These are phyloP conservation scores for Charaxes varanes DNA, from an alignment of 1,140 invertebrate species.

Conservation along the genomic window DNA sequence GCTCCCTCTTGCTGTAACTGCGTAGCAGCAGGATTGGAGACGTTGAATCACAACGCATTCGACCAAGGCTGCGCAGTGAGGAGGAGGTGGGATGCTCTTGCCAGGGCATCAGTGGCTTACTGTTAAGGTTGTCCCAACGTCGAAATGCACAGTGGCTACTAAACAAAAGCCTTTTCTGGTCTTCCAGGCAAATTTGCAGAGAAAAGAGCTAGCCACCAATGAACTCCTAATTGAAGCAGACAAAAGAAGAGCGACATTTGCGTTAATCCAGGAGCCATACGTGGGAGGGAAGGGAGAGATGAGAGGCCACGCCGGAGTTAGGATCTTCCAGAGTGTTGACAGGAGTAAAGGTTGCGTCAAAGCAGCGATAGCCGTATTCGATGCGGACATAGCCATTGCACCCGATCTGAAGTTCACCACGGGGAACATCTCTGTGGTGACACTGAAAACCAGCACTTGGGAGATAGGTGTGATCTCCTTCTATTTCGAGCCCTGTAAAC, in stretches of 20 bases:
- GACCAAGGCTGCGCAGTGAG: too few relatives aligned
- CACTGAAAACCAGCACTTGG: conserved; percentile 3
- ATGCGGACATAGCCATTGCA: conserved; percentile 1
- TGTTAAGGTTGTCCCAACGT: conserved; percentile 1
- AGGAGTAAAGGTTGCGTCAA: conserved; percentile 3
- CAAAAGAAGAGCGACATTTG: not conserved
- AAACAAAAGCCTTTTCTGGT: not conserved
- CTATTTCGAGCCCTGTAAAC: conserved; percentile 4
- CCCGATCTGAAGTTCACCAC: conserved; percentile 8
- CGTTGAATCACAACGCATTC: too few relatives aligned
- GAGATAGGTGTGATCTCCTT: conserved; percentile 5
- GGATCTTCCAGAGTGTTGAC: conserved; percentile 8
- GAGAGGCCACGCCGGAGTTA: not conserved
- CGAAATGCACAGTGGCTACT: too few relatives aligned
- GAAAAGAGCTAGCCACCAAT: conserved; percentile 5
- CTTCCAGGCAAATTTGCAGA: conserved; percentile 11
- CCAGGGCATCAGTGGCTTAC: not conserved
- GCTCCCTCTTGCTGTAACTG: too few relatives aligned
- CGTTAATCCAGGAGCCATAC: conserved; percentile 16
- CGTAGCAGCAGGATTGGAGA: too few relatives aligned
- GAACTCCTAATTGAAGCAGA: conserved; percentile 10
- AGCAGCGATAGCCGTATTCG: conserved; percentile 10
- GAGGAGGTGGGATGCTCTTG: conserved; percentile 6
- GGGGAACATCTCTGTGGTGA: conserved; percentile 9
- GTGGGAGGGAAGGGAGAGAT: conserved; percentile 1